phyloP scores from a whole-genome alignment of 2,797 vertebrate genomes.

The Synanceia verrucosa region DNA sequence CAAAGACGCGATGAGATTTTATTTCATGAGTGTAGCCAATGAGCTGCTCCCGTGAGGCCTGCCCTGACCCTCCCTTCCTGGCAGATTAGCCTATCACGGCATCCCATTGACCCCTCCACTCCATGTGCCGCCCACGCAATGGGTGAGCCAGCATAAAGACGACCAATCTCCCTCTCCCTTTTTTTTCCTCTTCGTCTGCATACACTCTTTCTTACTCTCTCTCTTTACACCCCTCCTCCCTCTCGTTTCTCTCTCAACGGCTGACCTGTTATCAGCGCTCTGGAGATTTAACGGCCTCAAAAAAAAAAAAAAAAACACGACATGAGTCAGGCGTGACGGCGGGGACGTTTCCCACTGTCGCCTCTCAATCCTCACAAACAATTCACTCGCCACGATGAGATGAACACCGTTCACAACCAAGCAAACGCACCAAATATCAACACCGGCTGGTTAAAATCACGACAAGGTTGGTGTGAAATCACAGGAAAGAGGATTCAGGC shows the following conservation, averaged over 20 bases:
- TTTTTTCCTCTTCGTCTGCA: slow-evolving; percentile 41
- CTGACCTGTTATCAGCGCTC: slow-evolving; percentile 77
- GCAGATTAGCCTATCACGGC: slow-evolving; percentile 80
- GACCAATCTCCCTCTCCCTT: slow-evolving; percentile 58
- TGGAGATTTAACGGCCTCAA: slow-evolving; percentile 70
- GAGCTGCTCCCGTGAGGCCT: slow-evolving; percentile 70
- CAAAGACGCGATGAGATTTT: slow-evolving; percentile 66
- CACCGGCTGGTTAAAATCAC: neutral
- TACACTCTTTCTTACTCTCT: slow-evolving; percentile 58
- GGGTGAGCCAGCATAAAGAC: slow-evolving; percentile 71
- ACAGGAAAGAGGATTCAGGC: slow-evolving; percentile 61
- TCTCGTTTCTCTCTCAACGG: slow-evolving; percentile 64
- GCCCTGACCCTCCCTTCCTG: slow-evolving; percentile 74
- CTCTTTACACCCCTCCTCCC: slow-evolving; percentile 44
- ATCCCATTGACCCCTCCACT: slow-evolving; percentile 75
- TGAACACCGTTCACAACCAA: slow-evolving; percentile 35
- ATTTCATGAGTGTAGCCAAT: slow-evolving; percentile 75
- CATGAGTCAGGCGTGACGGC: slow-evolving; percentile 60
- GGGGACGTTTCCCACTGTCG: slow-evolving; percentile 63
- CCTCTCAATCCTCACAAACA: slow-evolving; percentile 53
- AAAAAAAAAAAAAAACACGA: slow-evolving; percentile 41
- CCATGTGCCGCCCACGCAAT: slow-evolving; percentile 72
- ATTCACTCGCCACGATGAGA: neutral
- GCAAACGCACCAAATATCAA: slow-evolving; percentile 19
- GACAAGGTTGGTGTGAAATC: slow-evolving; percentile 42